Conservation (phyloP, 2,797 vertebrate species). For the Acanthurus lineatus region DNA sequence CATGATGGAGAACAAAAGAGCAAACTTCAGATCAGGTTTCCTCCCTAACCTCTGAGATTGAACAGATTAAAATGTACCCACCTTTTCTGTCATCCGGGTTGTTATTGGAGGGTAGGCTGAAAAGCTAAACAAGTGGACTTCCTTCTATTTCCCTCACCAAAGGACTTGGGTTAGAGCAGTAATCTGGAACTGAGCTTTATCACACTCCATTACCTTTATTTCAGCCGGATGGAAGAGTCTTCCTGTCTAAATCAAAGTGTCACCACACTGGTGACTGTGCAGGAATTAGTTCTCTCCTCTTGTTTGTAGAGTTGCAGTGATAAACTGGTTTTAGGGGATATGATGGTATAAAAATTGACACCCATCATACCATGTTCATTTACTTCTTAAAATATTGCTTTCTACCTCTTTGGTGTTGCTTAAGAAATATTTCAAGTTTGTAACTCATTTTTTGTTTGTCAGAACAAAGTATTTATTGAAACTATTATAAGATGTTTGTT, state of each 20-base stretch:
- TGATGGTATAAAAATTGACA: too few species aligned
- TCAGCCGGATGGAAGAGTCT: slow-evolving; percentile 23
- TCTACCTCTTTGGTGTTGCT: too few species aligned
- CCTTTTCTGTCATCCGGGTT: slow-evolving; percentile 15
- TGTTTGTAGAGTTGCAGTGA: too few species aligned
- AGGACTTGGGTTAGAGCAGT: slow-evolving; percentile 62
- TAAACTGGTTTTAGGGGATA: too few species aligned
- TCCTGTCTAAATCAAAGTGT: not conserved
- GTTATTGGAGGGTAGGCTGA: slow-evolving; percentile 39
- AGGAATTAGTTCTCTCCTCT: too few species aligned
- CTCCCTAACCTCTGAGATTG: not conserved
- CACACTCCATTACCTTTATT: slow-evolving; percentile 74
- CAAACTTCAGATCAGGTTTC: slow-evolving; percentile 27
- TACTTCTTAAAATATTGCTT: too few species aligned
- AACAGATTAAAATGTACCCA: not conserved
- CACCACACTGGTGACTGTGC: not conserved
- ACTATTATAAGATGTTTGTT: too few species aligned
- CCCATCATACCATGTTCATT: too few species aligned
- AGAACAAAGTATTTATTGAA: too few species aligned
- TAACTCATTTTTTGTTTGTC: too few species aligned
- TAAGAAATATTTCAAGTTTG: too few species aligned
- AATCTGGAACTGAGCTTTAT: slow-evolving; percentile 75
- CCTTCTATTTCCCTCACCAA: slow-evolving; percentile 69
- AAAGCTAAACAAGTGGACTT: slow-evolving; percentile 69
- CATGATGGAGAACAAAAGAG: slow-evolving; percentile 31